phyloP scores from a whole-genome alignment of 2,797 vertebrate species.

The Anabas testudineus region DNA sequence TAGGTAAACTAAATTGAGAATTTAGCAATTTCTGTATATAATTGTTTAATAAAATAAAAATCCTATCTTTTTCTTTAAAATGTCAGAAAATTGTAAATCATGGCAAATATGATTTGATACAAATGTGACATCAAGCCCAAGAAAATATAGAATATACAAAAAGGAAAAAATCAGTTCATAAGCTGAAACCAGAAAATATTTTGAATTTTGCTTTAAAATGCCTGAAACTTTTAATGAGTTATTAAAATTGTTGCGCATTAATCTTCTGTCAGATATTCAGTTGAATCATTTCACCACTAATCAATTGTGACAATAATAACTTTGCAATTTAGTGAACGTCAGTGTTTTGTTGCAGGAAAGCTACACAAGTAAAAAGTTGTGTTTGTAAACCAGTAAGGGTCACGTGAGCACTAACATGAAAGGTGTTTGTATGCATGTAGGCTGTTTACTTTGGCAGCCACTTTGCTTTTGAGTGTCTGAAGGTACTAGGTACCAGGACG shows the following conservation, averaged over 20 bases:
- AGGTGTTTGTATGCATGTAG: slow-evolving; percentile 63
- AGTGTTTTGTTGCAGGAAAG: background rate
- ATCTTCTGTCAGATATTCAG: no score
- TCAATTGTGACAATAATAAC: background rate
- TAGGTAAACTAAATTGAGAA: no score
- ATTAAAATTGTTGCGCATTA: no score
- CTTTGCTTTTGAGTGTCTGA: slow-evolving; percentile 68
- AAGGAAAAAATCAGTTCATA: no score
- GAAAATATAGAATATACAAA: no score
- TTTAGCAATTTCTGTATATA: no score
- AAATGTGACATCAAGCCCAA: no score
- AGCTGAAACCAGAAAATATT: background rate
- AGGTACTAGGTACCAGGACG: slow-evolving; percentile 61
- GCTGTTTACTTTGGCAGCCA: slow-evolving; percentile 77
- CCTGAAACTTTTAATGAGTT: no score
- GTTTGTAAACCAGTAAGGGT: slow-evolving; percentile 49
- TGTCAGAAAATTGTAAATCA: background rate
- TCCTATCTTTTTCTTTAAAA: background rate
- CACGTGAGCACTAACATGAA: slow-evolving; percentile 56
- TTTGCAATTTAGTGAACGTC: background rate
- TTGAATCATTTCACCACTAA: background rate
- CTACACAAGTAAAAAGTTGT: slow-evolving; percentile 19
- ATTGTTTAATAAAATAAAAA: no score
- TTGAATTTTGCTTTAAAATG: no score
- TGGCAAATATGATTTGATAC: background rate